Base-by-base conservation (phyloP, 2,888 invertebrate genomes). In the Epistrophella euchroma region DNA sequence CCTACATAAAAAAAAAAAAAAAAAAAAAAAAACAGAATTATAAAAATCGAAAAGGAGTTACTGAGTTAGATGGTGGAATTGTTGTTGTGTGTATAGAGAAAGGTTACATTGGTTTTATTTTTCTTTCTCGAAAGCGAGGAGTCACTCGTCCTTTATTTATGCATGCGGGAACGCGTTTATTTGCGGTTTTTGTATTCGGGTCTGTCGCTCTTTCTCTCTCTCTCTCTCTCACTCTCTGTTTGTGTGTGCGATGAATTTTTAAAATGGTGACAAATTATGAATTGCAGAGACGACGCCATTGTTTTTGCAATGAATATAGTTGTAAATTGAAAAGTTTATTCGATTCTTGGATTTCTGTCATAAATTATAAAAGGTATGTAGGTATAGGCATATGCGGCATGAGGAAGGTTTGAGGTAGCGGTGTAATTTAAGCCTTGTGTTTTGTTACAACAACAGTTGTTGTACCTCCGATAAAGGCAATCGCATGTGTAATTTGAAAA, bases 251-350 rank as follows among this genome's bases (percentile, higher is more conserved):
- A 82, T 86, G 82, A 86, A 86, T 86, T 86, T 86, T 82, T 86
- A 86, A 86, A 86, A 86, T 86, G 86, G 86, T 86, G 86, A 86
- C 86, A 86, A 86, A 86, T 86, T 86, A 86, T 86, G 86, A 86
- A 86, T 86, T 86, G 86, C 73, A 47, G 25, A 72, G 74, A 58
- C 50, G 71, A 74, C 86, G 78, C 86, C 86, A 86, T 86, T 86
- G 82, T 82, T 86, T 83, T 86, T 66, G 50, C 72, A 77, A 25
- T 77, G 86, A 82, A 74, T 74, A 74, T 74, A 82, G 82, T 86
- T 86, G 86, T 82, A 86, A 86, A 86, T 86, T 86, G 86, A 86
- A 86, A 86, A 86, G 74, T 86, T 86, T 86, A 86, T 86, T 83
- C 86, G 75, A 86, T 86, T 75, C 87, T 45, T 32, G 77, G 79